Percentiles rank a stretch among this genome's conserved stretches.
These are phyloP conservation scores for Lateolabrax maculatus DNA, from an alignment of 2,797 vertebrate genomes.

Conservation along the genomic window DNA sequence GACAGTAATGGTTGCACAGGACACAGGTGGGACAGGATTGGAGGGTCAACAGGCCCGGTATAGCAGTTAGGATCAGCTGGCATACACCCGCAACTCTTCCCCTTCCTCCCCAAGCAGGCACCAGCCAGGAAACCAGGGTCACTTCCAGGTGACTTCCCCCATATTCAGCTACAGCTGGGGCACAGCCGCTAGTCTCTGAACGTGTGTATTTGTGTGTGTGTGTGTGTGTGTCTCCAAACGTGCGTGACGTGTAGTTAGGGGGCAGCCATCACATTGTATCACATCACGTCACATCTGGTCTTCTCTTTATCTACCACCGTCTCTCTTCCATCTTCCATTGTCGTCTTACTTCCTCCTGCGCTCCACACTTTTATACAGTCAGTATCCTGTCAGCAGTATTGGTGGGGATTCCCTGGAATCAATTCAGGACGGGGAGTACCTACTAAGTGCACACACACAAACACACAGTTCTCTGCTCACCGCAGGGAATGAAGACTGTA, in stretches of 20 bases:
- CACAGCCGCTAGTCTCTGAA: conserved; percentile 31
- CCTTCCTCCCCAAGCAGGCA: conserved; percentile 41
- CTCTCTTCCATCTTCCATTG: conserved; percentile 16
- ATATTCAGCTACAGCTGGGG: conserved; percentile 69
- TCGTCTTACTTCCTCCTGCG: not conserved
- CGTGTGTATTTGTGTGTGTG: conserved; percentile 22
- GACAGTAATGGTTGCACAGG: conserved; percentile 38
- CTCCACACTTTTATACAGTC: conserved; percentile 41
- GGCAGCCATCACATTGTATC: conserved; percentile 66
- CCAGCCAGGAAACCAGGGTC: conserved; percentile 69
- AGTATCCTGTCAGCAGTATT: conserved; percentile 62
- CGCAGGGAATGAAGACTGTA: conserved; percentile 71
- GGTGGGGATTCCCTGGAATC: conserved; percentile 73
- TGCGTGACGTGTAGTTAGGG: conserved; percentile 55
- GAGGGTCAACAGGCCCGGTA: conserved; percentile 58
- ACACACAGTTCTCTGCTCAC: conserved; percentile 53
- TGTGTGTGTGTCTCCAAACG: conserved; percentile 25
- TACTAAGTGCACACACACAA: conserved; percentile 32
- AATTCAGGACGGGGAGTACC: conserved; percentile 59
- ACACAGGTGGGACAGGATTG: conserved; percentile 62
- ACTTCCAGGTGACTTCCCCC: conserved; percentile 73
- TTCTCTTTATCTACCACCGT: conserved; percentile 35
- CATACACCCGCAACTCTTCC: conserved; percentile 41
- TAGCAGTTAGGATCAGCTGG: conserved; percentile 76
- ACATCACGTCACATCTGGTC: conserved; percentile 59